Conservation (phyloP, 2,888 invertebrate species). For the Epinotia ramella region DNA sequence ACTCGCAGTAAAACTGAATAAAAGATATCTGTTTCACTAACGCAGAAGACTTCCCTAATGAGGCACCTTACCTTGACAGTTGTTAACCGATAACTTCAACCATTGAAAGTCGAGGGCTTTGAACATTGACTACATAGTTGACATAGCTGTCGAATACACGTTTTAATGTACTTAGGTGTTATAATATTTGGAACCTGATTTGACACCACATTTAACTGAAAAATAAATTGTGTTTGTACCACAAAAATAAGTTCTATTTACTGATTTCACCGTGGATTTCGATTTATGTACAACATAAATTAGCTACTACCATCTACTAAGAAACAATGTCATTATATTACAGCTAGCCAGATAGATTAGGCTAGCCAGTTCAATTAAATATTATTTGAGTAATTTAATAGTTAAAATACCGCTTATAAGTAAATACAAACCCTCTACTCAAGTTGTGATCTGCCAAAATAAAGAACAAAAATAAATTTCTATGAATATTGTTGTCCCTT, state of each 20-base stretch:
- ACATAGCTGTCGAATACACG: constrained; percentile 13
- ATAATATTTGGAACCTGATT: constrained; percentile 7
- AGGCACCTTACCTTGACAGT: constrained; percentile 22
- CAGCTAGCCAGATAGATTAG: too few relatives aligned
- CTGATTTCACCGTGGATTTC: too few relatives aligned
- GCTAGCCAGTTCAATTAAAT: too few relatives aligned
- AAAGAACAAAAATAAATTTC: too few relatives aligned
- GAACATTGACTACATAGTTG: constrained; percentile 19
- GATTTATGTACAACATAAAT: too few relatives aligned
- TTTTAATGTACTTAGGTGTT: constrained; percentile 13
- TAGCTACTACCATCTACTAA: too few relatives aligned
- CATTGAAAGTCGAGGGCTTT: constrained; percentile 2
- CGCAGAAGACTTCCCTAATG: constrained; percentile 23
- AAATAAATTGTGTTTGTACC: neutral
- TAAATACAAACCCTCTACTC: too few relatives aligned
- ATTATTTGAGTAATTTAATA: too few relatives aligned
- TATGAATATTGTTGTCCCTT: too few relatives aligned
- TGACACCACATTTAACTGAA: neutral
- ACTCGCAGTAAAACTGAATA: constrained; percentile 12
- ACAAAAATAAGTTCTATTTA: neutral
- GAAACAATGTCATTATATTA: too few relatives aligned
- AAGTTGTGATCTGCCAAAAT: too few relatives aligned
- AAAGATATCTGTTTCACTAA: constrained; percentile 31
- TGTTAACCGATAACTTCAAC: constrained; percentile 28
- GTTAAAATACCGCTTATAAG: too few relatives aligned